phyloP scores from a whole-genome alignment of 2,797 vertebrate genomes.

The Phrynocephalus vlangalii region DNA sequence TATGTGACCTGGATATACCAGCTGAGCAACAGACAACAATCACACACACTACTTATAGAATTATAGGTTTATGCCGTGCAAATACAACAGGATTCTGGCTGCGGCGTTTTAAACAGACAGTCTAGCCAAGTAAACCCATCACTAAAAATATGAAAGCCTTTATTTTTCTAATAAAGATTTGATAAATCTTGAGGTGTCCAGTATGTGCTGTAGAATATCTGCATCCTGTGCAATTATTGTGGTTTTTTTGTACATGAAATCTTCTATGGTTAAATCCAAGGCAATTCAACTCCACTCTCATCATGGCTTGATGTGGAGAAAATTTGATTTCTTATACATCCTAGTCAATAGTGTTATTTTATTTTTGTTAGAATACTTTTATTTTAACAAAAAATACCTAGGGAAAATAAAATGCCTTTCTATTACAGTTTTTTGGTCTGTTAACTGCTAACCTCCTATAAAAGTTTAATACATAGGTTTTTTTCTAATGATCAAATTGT shows the following conservation, averaged over 20 bases:
- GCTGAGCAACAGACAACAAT: no score
- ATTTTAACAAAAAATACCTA: constrained; percentile 54
- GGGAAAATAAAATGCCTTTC: constrained; percentile 78
- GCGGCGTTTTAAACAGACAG: constrained; percentile 30
- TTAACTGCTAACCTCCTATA: constrained; percentile 42
- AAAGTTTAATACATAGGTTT: constrained; percentile 9
- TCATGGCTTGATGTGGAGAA: constrained; percentile 7
- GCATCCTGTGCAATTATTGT: constrained; percentile 39
- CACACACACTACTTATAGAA: no score
- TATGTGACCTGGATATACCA: no score
- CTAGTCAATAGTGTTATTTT: constrained; percentile 6
- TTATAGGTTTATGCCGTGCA: no score
- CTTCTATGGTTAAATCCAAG: constrained; percentile 39
- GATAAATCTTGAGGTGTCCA: constrained; percentile 29
- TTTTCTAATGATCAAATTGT: not conserved
- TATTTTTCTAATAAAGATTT: constrained; percentile 65
- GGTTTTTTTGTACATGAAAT: constrained; percentile 42
- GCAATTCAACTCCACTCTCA: constrained; percentile 27
- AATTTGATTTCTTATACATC: constrained; percentile 2
- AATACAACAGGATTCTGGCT: no score
- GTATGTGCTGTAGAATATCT: constrained; percentile 53
- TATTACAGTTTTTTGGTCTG: constrained; percentile 53
- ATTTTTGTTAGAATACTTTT: constrained; percentile 50
- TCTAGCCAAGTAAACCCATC: constrained; percentile 49
- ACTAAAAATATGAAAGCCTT: constrained; percentile 42